A percentile compares a stretch with the other conserved stretches of the same genome.
Evolutionary conservation across 2,113 vertebrate species (phyloP).

Genomic region (Burhinus bistriatus): DNA sequence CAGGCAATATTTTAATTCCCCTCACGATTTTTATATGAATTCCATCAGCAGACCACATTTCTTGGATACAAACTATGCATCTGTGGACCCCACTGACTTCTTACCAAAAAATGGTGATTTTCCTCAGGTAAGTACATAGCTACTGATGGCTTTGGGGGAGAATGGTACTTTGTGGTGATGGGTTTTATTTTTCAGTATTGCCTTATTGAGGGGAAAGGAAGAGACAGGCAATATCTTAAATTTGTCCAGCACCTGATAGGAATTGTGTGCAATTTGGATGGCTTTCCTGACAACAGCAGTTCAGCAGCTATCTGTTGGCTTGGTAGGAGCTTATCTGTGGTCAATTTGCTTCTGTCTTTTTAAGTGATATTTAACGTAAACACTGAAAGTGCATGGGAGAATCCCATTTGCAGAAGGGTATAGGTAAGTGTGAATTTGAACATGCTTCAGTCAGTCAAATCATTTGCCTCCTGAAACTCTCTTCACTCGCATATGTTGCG

Average conservation of each 20-base stretch:
- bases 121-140: conserved; percentile 69
- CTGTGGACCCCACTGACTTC: conserved; percentile 54
- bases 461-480: neutral
- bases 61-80: conserved; percentile 59
- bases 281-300: neutral
- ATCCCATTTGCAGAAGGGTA: neutral
- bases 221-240: too few relatives aligned
- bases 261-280: neutral
- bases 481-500: accelerated
- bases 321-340: neutral
- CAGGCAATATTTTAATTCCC: conserved; percentile 66
- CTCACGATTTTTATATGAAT: conserved; percentile 52
- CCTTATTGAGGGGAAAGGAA: neutral
- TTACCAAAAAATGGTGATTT: conserved; percentile 69
- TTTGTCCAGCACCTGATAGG: neutral
- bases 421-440: neutral
- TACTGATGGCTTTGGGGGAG: neutral
- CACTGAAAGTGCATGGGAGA: neutral
- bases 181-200: neutral
- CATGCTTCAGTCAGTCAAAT: neutral
- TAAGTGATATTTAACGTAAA: neutral
- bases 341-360: neutral
- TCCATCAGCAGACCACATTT: conserved; percentile 49
- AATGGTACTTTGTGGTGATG: neutral
- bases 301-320: neutral